Base-by-base conservation (phyloP, 2,797 vertebrate genomes). In the Poecile montanus region DNA sequence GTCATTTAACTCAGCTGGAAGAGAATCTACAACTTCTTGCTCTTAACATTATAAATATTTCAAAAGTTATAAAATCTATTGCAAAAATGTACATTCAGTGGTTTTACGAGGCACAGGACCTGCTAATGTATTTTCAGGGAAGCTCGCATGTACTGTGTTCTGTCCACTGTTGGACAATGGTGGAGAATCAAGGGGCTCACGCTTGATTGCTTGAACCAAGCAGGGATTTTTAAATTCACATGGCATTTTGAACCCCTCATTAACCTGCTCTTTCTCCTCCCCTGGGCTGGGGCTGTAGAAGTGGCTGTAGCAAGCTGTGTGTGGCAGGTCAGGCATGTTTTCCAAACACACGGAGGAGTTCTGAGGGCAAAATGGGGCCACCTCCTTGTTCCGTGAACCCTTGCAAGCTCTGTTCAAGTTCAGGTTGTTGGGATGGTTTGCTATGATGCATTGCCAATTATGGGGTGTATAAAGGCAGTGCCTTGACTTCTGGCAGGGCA, bases 121-220 rank as follows among this genome's bases (percentile, higher is more conserved):
- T 7, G 98, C 97, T 97, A 98, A 97, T 80, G 94, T 79, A 91
- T 98, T 98, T 97, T 98, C 98, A 45, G 97, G 97, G 68, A 98
- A 97, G 11, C 91, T 87, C 23, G 51, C 56, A 1, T 98, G 98
- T 66, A 86, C 92, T 58, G 97, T 93, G 29, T 98, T 97, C 47
- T 98, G 98, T 30, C 97, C 83, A 7, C 77, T 96, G 84, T 94
- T 95, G 8, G 98, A 91, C 98, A 99, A 98, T 0, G 98, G 97
- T 5, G 98, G 98, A 9, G 99, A 99, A 96, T 99, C 99, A 97
- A 98, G 97, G 42, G 99, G 99, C 96, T 99, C 99, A 22, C 98
- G 97, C 89, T 99, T 99, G 97, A 99, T 98, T 4, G 98, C 95
- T 51, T 99, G 98, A 85, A 98, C 92, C 57, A 98, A 91, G 53